A percentile compares a stretch with the other conserved stretches of the same genome.
Conservation (phyloP, 2,797 vertebrate species). For the Perdix hodgsoniae region DNA sequence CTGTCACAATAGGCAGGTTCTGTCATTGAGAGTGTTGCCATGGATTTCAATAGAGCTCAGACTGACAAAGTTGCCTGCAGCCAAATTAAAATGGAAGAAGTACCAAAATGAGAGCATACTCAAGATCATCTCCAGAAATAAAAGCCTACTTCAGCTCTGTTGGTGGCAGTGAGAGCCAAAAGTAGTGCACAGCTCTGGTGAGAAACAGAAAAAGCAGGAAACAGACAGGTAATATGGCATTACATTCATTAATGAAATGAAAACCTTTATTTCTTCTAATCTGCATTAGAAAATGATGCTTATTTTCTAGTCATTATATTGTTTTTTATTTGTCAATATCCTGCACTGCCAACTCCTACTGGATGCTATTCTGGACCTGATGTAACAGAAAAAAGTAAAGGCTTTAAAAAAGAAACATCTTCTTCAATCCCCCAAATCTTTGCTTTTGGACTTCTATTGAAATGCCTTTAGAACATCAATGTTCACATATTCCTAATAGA, state of each 20-base stretch:
- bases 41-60: slow-evolving; percentile 12
- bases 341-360: neutral
- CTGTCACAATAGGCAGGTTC: neutral
- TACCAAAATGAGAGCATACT: neutral
- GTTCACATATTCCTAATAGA: neutral
- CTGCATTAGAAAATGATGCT: neutral
- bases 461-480: neutral
- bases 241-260: neutral
- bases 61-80: neutral
- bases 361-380: neutral
- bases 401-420: neutral
- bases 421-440: neutral
- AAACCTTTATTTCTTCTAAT: neutral
- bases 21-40: neutral
- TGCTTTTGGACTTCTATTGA: neutral
- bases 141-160: neutral
- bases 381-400: neutral
- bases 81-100: neutral
- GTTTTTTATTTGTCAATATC: neutral
- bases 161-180: neutral
- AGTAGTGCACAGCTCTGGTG: neutral
- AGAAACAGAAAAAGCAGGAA: neutral
- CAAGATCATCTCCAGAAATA: neutral
- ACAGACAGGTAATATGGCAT: neutral
- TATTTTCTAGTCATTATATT: neutral